Evolutionary conservation across 2,113 vertebrate genomes (phyloP).

Genomic region (Oceanites oceanicus): DNA sequence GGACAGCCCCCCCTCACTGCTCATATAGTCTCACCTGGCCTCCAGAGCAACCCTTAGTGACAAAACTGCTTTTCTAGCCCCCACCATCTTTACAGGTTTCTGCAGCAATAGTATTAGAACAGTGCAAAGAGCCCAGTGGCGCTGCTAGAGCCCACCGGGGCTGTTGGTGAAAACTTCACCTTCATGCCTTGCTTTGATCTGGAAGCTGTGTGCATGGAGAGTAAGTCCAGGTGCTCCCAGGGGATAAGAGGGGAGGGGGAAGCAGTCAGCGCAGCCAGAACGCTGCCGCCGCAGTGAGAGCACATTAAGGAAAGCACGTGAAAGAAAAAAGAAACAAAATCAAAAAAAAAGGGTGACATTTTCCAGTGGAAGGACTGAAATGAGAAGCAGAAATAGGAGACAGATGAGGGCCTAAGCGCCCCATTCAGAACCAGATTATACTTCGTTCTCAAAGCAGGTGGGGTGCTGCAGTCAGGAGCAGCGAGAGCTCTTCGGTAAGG

Average conservation of each 20-base stretch:
- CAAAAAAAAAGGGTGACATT: neutral
- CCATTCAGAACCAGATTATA: neutral
- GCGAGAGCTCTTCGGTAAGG: neutral
- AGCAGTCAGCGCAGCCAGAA: neutral
- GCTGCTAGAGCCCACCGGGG: neutral
- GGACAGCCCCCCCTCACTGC: neutral
- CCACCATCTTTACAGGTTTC: neutral
- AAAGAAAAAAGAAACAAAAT: neutral
- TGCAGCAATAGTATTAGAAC: neutral
- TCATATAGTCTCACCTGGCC: neutral
- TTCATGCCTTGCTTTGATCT: neutral
- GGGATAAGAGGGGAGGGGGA: neutral
- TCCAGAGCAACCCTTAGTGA: neutral
- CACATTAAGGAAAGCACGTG: neutral
- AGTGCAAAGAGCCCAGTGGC: neutral
- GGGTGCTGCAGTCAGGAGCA: neutral
- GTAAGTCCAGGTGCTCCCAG: neutral
- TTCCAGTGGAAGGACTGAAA: neutral
- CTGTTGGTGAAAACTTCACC: neutral
- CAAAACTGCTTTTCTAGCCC: neutral
- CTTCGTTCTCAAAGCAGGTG: neutral
- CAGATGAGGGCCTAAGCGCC: neutral
- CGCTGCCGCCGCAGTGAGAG: fast-evolving
- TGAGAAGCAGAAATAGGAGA: neutral
- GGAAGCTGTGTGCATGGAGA: neutral